Evolutionary conservation across 2,113 vertebrate genomes (phyloP), one percentile per base, ranked within the genome.

Genomic region (Datnioides undecimradiatus): DNA sequence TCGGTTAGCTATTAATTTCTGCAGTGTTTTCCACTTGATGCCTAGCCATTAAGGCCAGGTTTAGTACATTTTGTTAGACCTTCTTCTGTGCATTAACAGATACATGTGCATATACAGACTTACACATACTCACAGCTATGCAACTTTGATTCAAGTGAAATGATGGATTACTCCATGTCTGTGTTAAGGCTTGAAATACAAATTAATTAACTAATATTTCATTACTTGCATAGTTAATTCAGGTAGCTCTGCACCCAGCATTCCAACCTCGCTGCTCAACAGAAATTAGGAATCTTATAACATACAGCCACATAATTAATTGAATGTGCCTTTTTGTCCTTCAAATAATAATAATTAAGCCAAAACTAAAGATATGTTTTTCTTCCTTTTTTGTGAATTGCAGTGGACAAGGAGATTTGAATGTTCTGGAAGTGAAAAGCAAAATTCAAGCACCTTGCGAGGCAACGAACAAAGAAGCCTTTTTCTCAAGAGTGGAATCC

Each of bases 381-480:
- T 40, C 1, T 29, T 49, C 12, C 3, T 2, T 73, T 41, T 63
- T 0, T 85, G 4, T 83, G 3, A 2, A 65, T 92, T 89, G 76
- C 57, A 95, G 95, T 77, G 84, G 41, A 63, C 85, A 88, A 63
- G 82, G 69, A 17, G 66, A 91, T 79, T 27, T 78, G 27, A 88
- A 87, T 6, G 62, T 66, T 36, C 23, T 82, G 40, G 90, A 91
- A 58, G 82, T 83, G 43, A 88, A 87, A 65, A 88, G 81, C 63
- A 78, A 82, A 75, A 59, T n/a, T 69, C 79, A 89, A 78, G 71
- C 88, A 45, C 89, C 95, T 16, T 90, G 95, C 78, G 97, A 99
- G 38, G 95, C 96, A 2, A 94, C 95, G 21, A 98, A 97, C 93
- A 97, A 96, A 93, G 97, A 98, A 59, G 96, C 96, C 6, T 99